Conservation (phyloP, 2,113 vertebrate genomes). For the Labrus mixtus region DNA sequence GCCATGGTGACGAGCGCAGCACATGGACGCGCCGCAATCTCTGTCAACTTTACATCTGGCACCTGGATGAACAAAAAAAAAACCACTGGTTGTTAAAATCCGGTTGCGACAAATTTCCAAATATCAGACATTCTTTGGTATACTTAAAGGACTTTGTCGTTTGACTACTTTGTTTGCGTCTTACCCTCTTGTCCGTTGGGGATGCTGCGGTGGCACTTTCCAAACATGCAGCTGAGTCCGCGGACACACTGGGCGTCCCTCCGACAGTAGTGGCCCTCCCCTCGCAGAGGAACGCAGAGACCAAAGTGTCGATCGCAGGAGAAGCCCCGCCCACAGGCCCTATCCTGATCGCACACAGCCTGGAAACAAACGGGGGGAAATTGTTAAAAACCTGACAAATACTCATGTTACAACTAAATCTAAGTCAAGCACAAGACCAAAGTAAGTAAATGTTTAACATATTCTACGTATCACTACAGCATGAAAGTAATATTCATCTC, state of each 20-base stretch:
- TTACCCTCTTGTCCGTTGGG: constrained; percentile 87
- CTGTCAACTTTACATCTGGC: constrained; percentile 87
- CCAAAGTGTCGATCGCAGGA: constrained; percentile 91
- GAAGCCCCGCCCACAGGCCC: constrained; percentile 80
- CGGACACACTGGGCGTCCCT: constrained; percentile 86
- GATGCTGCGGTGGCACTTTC: constrained; percentile 86
- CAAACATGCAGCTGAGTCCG: constrained; percentile 90
- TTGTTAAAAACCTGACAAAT: neutral
- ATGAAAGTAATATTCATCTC: neutral
- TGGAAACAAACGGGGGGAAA: constrained; percentile 28
- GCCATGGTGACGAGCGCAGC: constrained; percentile 89
- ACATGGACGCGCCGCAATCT: constrained; percentile 83
- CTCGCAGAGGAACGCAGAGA: constrained; percentile 83
- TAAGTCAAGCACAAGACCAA: neutral
- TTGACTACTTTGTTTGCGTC: neutral
- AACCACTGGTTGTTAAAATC: neutral
- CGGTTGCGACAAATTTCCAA: rapidly evolving
- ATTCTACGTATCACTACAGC: neutral
- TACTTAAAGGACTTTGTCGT: too few species aligned
- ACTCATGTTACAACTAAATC: too few species aligned
- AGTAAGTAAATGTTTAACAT: neutral
- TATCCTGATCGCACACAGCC: constrained; percentile 81
- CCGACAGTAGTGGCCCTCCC: constrained; percentile 86
- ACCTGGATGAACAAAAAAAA: constrained; percentile 69
- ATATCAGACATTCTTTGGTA: too few species aligned